These are phyloP conservation scores for Rhopalosiphum nymphaeae DNA, from an alignment of 2,888 invertebrate genomes.

Conservation along the genomic window DNA sequence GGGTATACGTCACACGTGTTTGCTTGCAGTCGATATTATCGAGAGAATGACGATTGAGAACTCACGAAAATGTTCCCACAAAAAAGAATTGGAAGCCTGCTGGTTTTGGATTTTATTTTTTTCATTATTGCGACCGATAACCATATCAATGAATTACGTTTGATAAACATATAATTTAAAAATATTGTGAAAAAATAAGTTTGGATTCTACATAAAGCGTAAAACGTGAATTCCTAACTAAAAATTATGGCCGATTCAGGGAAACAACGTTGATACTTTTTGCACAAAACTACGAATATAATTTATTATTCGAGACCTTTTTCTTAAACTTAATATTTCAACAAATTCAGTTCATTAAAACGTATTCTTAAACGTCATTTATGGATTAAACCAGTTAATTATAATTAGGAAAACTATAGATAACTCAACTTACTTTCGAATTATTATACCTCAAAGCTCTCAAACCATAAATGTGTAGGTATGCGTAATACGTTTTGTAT, in stretches of 20 bases:
- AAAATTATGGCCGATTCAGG: neutral
- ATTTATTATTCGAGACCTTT: neutral
- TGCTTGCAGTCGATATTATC: neutral
- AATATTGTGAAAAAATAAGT: neutral
- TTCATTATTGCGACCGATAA: neutral
- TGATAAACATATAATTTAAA: neutral
- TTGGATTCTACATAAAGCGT: neutral
- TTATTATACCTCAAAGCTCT: neutral
- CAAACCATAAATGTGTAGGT: neutral
- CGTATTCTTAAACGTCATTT: neutral
- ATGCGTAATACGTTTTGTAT: neutral
- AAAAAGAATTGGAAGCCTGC: neutral
- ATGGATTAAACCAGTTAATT: neutral
- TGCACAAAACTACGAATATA: neutral
- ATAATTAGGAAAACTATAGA: neutral
- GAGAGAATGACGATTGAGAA: neutral
- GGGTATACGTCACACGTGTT: too few relatives aligned
- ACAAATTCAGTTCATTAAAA: neutral
- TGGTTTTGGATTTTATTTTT: neutral
- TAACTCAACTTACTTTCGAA: neutral
- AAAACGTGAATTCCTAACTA: neutral
- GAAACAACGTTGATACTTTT: neutral
- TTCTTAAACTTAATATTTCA: neutral
- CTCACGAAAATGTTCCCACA: neutral
- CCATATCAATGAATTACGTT: neutral